Conservation (phyloP, 2,797 vertebrate species). For the Aulostomus chinensis region DNA sequence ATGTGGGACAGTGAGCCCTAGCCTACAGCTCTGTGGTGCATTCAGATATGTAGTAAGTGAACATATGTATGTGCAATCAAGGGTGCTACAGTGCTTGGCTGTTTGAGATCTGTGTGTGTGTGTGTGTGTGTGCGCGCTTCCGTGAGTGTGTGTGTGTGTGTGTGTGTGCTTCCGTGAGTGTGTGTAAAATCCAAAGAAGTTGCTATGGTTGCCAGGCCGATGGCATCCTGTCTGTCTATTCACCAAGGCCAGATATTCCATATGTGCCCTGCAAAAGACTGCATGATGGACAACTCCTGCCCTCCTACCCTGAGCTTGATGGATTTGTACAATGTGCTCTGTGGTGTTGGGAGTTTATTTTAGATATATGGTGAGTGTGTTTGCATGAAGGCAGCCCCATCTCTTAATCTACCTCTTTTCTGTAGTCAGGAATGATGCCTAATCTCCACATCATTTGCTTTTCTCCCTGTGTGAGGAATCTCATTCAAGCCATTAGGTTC, state of each 20-base stretch:
- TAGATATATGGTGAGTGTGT: background rate
- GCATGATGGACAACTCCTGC: constrained; percentile 11
- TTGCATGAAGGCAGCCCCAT: background rate
- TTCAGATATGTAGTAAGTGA: background rate
- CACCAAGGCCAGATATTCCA: constrained; percentile 22
- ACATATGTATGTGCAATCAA: no score
- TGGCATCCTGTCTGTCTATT: constrained; percentile 37
- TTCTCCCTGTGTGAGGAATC: constrained; percentile 20
- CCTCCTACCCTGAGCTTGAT: background rate
- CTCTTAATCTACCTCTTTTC: background rate
- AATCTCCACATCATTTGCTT: constrained; percentile 44
- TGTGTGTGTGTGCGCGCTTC: constrained; percentile 16
- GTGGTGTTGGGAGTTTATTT: background rate
- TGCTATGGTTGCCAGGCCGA: constrained; percentile 47
- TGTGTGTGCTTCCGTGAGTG: background rate
- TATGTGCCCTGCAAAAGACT: constrained; percentile 21
- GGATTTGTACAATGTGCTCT: background rate
- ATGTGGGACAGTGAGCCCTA: constrained; percentile 15
- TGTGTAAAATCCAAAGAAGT: constrained; percentile 33
- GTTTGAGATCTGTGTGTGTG: no score
- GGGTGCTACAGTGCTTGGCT: no score
- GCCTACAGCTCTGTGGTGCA: constrained; percentile 3
- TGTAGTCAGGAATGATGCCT: constrained; percentile 17
- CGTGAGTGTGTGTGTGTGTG: background rate
- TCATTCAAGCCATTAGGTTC: constrained; percentile 28